Evolutionary conservation across 2,113 vertebrate species (phyloP), one percentile per base, ranked within the genome.

Genomic region (Perccottus glenii): DNA sequence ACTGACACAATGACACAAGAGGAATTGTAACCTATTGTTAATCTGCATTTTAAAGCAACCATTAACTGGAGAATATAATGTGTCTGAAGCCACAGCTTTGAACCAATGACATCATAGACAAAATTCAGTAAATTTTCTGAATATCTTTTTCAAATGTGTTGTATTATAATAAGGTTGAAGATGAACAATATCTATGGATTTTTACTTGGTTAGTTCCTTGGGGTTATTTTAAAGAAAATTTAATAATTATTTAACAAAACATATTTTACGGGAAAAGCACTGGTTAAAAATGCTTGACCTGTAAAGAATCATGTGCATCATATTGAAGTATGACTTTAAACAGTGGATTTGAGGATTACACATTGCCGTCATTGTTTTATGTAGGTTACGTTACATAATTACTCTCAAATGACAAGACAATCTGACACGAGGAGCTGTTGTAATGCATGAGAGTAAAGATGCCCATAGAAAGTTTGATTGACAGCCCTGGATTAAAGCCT

Each of bases 401-500:
- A 49, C n/a, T 60, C 42, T 66, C 5, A 70, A 45, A 74, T 7
- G 11, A 47, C 19, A 35, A 45, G 27, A 55, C 12, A 55, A 56
- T 43, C 27, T 36, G 40, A 68, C 35, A 62, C 16, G 40, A 47
- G 32, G 38, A 56, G 51, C 62, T 81, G 19, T 64, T 27, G 55
- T 64, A 53, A 15, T 33, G 53, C 19, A 11, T 75, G 42, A 64
- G 63, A 15, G 44, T 55, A 75, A 79, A 66, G 56, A 61, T 1
- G 45, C 32, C 51, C 43, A 47, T 44, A 47, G 44, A 66, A 73
- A 70, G 3, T 85, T 81, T 82, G 89, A 89, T 70, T 66, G 87
- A 85, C 82, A 82, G 81, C 12, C 0, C 43, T 69, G 86, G 88
- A 88, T 91, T 87, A 88, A 73, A 44, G 82, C 68, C 59, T 91